Evolutionary conservation across 2,113 vertebrate genomes (phyloP).

Genomic region (Proterorhinus semilunaris): DNA sequence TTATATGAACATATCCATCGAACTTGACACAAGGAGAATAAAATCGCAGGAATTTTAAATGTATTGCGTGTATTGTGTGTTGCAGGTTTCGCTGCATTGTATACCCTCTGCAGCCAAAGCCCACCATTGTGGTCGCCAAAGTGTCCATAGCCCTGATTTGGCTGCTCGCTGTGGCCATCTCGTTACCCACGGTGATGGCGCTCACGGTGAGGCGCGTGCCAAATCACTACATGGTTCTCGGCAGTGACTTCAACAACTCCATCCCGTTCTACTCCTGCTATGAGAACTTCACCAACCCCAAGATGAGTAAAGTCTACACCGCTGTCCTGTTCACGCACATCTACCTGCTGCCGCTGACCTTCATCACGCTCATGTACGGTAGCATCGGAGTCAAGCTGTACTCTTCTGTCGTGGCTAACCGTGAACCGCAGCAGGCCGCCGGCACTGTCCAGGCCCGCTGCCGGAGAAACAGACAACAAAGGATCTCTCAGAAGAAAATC

Average conservation of each 20-base stretch:
- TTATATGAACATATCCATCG: too few relatives aligned
- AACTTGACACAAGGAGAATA: too few relatives aligned
- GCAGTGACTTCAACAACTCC: constrained; percentile 66
- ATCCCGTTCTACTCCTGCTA: constrained; percentile 77
- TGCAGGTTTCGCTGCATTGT: constrained; percentile 80
- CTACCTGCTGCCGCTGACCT: constrained; percentile 75
- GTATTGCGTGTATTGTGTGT: not conserved
- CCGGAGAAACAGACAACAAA: constrained; percentile 40
- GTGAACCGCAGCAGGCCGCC: constrained; percentile 43
- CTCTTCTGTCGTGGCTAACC: constrained; percentile 58
- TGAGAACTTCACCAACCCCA: constrained; percentile 75
- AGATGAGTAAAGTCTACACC: constrained; percentile 80
- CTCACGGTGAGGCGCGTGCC: constrained; percentile 74
- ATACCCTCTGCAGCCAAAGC: constrained; percentile 77
- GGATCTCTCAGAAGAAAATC: constrained; percentile 76
- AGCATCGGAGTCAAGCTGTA: constrained; percentile 78
- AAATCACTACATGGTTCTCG: constrained; percentile 71
- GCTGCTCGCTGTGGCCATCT: constrained; percentile 75
- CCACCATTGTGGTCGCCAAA: constrained; percentile 72
- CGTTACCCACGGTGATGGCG: constrained; percentile 76
- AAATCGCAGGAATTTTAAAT: too few relatives aligned
- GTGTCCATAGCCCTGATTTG: constrained; percentile 75
- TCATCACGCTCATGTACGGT: constrained; percentile 78
- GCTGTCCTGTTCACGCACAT: constrained; percentile 77
- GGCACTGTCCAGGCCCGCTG: constrained; percentile 15